Conservation (phyloP, 2,797 vertebrate species). For the Pangasius sanitwongsei region DNA sequence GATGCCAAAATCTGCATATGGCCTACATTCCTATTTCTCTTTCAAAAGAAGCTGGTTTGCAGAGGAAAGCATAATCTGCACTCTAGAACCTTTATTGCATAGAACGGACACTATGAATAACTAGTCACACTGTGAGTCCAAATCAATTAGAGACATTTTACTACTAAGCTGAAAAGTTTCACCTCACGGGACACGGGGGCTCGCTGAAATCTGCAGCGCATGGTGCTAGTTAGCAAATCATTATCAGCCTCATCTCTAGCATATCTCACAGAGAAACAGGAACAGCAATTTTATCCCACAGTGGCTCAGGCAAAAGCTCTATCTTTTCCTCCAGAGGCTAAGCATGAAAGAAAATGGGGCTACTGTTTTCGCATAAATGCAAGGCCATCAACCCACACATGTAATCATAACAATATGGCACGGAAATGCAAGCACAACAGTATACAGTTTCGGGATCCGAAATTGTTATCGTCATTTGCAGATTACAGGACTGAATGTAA, state of each 20-base stretch:
- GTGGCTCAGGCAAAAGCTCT: constrained; percentile 57
- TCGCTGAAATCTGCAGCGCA: constrained; percentile 47
- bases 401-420: constrained; percentile 78
- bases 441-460: constrained; percentile 43
- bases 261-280: constrained; percentile 61
- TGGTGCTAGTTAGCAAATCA: constrained; percentile 64
- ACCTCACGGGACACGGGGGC: constrained; percentile 52
- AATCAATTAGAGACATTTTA: constrained; percentile 54
- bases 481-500: constrained; percentile 72
- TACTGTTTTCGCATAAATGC: constrained; percentile 71
- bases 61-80: constrained; percentile 37
- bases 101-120: constrained; percentile 42
- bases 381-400: constrained; percentile 67
- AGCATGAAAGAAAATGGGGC: constrained; percentile 53
- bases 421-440: constrained; percentile 36
- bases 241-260: constrained; percentile 60
- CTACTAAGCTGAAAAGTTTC: constrained; percentile 50
- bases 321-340: constrained; percentile 64
- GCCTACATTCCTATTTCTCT: constrained; percentile 50
- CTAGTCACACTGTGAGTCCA: constrained; percentile 20
- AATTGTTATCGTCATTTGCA: constrained; percentile 61
- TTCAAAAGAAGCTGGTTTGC: constrained; percentile 35
- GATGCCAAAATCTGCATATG: constrained; percentile 53
- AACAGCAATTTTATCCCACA: constrained; percentile 26
- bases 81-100: constrained; percentile 43